Evolutionary conservation across 2,113 vertebrate genomes (phyloP).

Genomic region (Tylochromis polylepis): DNA sequence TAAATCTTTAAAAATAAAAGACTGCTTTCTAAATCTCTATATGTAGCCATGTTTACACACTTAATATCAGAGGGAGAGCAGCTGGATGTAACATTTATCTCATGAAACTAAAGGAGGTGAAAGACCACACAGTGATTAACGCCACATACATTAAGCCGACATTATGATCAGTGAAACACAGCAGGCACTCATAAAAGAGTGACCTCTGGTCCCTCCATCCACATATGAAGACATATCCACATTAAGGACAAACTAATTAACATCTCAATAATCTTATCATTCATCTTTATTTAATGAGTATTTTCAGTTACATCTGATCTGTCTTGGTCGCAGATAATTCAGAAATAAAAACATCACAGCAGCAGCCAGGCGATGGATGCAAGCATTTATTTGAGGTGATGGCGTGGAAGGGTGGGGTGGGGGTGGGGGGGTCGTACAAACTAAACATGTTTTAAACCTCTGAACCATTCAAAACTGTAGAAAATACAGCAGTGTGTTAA

Average conservation of each 20-base stretch:
- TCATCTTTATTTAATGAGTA: neutral
- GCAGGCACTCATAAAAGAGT: neutral
- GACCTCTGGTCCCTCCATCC: accelerated
- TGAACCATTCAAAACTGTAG: slow-evolving; percentile 15
- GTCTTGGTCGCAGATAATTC: neutral
- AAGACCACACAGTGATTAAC: neutral
- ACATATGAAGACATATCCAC: neutral
- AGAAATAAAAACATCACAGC: neutral
- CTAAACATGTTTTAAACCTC: neutral
- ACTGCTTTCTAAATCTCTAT: neutral
- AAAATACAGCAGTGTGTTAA: slow-evolving; percentile 24
- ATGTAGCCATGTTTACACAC: neutral
- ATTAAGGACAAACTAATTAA: neutral
- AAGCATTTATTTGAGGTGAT: slow-evolving; percentile 63
- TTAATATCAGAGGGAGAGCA: neutral
- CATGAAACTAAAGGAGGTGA: neutral
- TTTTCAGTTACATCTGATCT: accelerated
- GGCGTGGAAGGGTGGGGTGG: slow-evolving; percentile 46
- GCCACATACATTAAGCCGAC: neutral
- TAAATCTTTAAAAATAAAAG: neutral
- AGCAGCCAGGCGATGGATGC: neutral
- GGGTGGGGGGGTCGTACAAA: slow-evolving; percentile 39
- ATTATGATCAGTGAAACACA: neutral
- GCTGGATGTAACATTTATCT: accelerated
- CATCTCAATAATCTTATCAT: neutral